Conservation (phyloP, 2,113 vertebrate genomes). For the Pituophis catenifer region DNA sequence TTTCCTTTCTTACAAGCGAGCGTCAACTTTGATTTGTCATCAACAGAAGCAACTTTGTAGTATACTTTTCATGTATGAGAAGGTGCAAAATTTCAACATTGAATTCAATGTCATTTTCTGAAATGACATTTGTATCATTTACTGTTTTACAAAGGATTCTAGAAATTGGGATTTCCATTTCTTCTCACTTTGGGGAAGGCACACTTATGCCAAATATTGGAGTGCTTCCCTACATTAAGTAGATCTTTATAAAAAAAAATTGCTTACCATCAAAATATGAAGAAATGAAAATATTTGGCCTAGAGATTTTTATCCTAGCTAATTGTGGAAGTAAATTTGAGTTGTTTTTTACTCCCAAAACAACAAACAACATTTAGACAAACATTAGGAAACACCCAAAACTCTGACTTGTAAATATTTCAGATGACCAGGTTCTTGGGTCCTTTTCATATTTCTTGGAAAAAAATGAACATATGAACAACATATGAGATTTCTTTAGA, state of each 20-base stretch:
- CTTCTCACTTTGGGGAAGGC: background rate
- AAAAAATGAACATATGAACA: background rate
- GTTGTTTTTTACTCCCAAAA: background rate
- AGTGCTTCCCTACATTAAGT: background rate
- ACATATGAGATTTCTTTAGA: background rate
- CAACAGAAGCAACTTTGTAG: background rate
- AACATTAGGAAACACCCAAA: background rate
- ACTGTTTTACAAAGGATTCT: background rate
- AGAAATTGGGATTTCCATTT: background rate
- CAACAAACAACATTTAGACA: background rate
- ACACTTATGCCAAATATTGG: background rate
- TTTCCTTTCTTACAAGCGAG: background rate
- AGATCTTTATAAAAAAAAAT: background rate
- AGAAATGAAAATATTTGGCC: background rate
- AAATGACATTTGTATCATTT: background rate
- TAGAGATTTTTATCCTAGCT: background rate
- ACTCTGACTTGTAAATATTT: background rate
- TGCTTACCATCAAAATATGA: background rate
- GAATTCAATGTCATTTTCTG: background rate
- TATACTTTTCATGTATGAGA: background rate
- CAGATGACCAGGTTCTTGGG: background rate
- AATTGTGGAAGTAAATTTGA: background rate
- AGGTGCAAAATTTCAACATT: background rate
- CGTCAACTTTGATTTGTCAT: slow-evolving; percentile 11
- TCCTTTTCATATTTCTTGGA: background rate